Conservation (phyloP, 1,140 invertebrate species). For the Macrocentrus cingulum region DNA sequence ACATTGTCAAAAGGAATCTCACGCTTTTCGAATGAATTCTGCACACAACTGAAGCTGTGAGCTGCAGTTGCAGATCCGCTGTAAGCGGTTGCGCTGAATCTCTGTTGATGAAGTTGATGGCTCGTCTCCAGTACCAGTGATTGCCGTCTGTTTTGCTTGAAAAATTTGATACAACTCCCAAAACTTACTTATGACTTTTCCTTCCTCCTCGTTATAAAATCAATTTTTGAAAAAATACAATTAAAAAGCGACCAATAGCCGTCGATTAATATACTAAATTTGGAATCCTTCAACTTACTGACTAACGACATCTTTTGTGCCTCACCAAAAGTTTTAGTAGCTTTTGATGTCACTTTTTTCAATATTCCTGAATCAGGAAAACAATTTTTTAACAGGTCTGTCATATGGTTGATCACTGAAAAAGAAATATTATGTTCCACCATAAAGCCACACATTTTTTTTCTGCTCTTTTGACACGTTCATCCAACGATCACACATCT, state of each 20-base stretch:
- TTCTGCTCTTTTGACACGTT: slow-evolving; percentile 23
- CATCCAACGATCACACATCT: not conserved
- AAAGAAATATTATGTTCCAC: slow-evolving; percentile 26
- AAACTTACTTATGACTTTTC: too few relatives aligned
- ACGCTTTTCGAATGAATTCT: slow-evolving; percentile 31
- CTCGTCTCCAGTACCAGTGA: too few relatives aligned
- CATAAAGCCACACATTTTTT: slow-evolving; percentile 26
- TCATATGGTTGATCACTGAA: slow-evolving; percentile 11
- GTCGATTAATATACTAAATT: slow-evolving; percentile 34
- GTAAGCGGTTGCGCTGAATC: too few relatives aligned
- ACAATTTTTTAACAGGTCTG: slow-evolving; percentile 21
- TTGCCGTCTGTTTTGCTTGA: too few relatives aligned
- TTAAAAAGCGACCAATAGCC: slow-evolving; percentile 34
- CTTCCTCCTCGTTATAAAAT: too few relatives aligned
- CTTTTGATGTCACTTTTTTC: slow-evolving; percentile 20
- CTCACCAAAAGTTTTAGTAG: slow-evolving; percentile 30
- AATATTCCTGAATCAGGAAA: too few relatives aligned
- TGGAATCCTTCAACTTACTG: slow-evolving; percentile 28
- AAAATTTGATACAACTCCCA: too few relatives aligned
- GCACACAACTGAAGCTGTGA: slow-evolving; percentile 26
- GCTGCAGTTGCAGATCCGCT: slow-evolving; percentile 30
- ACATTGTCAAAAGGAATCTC: slow-evolving; percentile 44
- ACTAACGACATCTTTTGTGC: slow-evolving; percentile 22
- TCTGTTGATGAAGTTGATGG: too few relatives aligned
- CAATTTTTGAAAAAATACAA: too few relatives aligned